These are phyloP conservation scores for Sebastes oblongus DNA, from an alignment of 2,797 vertebrate species.

Conservation along the genomic window DNA sequence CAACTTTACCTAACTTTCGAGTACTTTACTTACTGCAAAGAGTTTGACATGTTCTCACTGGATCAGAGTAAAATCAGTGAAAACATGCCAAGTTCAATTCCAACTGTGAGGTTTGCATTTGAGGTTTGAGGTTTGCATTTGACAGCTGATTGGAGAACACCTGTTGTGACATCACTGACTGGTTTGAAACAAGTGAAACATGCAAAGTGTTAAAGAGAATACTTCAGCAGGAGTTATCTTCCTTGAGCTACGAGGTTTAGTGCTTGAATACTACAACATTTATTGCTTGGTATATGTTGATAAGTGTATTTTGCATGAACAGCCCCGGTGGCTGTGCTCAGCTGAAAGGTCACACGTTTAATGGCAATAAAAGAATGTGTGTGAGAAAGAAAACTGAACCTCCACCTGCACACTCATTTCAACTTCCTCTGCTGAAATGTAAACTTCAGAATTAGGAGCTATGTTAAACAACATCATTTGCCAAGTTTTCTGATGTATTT, in stretches of 20 bases:
- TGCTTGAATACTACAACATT: neutral
- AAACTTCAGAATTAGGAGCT: neutral
- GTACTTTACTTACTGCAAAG: neutral
- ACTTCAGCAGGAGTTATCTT: neutral
- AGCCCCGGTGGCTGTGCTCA: neutral
- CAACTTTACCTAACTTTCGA: neutral
- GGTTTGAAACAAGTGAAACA: neutral
- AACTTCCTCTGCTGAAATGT: too few relatives aligned
- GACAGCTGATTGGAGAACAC: neutral
- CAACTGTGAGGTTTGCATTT: too few relatives aligned
- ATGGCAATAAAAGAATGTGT: too few relatives aligned
- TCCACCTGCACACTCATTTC: too few relatives aligned
- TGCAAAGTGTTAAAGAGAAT: neutral
- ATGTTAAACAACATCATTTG: too few relatives aligned
- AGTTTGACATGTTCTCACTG: neutral
- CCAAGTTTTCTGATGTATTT: neutral
- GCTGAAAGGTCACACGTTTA: neutral
- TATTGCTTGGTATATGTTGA: neutral
- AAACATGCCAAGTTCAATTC: neutral
- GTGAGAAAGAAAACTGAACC: too few relatives aligned
- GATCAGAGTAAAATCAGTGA: neutral
- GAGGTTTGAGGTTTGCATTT: neutral
- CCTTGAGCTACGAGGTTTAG: neutral
- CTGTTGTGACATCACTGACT: neutral
- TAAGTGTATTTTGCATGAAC: neutral